Base-by-base conservation (phyloP, 1,140 invertebrate genomes). In the Oryctes rhinoceros region DNA sequence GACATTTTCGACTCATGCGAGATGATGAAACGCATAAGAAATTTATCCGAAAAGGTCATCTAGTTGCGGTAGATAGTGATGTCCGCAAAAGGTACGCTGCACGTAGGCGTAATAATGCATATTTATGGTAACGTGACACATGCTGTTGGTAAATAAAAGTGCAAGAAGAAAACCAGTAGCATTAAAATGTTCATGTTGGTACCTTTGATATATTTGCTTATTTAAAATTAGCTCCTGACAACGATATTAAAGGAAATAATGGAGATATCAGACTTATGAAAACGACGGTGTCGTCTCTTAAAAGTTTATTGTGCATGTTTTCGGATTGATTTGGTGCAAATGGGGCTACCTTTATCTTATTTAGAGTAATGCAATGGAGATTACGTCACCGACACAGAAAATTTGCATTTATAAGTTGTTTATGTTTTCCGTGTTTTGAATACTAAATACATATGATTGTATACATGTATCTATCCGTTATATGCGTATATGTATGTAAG, bases 141-240 rank as follows among this genome's bases (percentile, higher is more conserved):
- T 59, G 53, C 15, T 18, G 53, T 59, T 59, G 18, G 18, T 59
- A 18, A 6, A 59, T 59, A 59, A 59, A 59, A 59, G n/a, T 59
- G 53, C 53, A 6, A 59, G n/a, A 59, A 18, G 13, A 59, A 59
- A n/a, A n/a, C 53, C 53, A 59, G 53, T n/a, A 59, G 53, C 53
- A 59, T 59, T 59, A 59, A 15, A 59, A 59, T 18, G 15, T n/a
- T 59, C 1, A 18, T 15, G 53, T 15, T 18, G 13, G 53, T 7
- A 18, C 5, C n/a, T 2, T 59, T 59, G 53, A 59, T 59, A 59
- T 59, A 18, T 59, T 18, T 59, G 53, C 15, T 18, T 59, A 59
- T 59, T 59, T 59, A 18, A 59, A 59, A 59, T 59, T 59, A 59
- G 53, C 53, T 59, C n/a, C 15, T 59, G 53, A 59, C 53, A 59